Conservation (phyloP, 64 coral and sea anemone species). For the Porites lutea region DNA sequence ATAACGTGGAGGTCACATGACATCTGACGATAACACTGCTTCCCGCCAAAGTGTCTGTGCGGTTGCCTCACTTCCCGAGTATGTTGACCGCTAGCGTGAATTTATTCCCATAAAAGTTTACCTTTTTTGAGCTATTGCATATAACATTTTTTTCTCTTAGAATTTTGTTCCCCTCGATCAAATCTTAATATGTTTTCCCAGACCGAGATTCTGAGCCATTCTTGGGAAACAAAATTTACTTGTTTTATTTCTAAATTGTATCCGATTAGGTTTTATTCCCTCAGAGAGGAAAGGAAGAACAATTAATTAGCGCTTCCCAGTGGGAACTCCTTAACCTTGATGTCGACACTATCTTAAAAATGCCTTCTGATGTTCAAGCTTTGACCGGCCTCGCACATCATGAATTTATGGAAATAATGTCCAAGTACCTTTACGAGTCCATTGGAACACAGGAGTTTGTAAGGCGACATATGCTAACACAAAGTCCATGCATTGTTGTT, state of each 20-base stretch:
- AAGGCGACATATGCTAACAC: slow-evolving; percentile 50
- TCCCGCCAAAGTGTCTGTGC: too few relatives aligned
- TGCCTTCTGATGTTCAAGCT: slow-evolving; percentile 47
- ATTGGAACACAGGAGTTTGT: slow-evolving; percentile 69
- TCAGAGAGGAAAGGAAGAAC: slow-evolving; percentile 25
- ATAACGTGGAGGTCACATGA: too few relatives aligned
- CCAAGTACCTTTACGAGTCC: slow-evolving; percentile 48
- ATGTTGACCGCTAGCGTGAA: too few relatives aligned
- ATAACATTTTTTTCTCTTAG: too few relatives aligned
- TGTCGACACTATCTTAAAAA: slow-evolving; percentile 49
- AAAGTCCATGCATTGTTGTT: slow-evolving; percentile 56
- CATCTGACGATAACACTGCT: too few relatives aligned
- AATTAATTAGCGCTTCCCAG: slow-evolving; percentile 43
- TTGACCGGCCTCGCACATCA: slow-evolving; percentile 12
- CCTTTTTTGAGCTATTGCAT: too few relatives aligned
- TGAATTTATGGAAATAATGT: slow-evolving; percentile 57
- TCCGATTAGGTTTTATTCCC: slow-evolving; percentile 52
- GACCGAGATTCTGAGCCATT: too few relatives aligned
- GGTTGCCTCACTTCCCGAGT: too few relatives aligned
- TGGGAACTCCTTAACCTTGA: slow-evolving; percentile 78
- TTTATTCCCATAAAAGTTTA: too few relatives aligned
- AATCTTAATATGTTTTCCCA: too few relatives aligned
- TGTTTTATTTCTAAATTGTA: not conserved
- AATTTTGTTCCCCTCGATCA: too few relatives aligned
- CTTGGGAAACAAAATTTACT: too few relatives aligned